Evolutionary conservation across 2,888 invertebrate species (phyloP).

Genomic region (Pseudeuparius sepicola): DNA sequence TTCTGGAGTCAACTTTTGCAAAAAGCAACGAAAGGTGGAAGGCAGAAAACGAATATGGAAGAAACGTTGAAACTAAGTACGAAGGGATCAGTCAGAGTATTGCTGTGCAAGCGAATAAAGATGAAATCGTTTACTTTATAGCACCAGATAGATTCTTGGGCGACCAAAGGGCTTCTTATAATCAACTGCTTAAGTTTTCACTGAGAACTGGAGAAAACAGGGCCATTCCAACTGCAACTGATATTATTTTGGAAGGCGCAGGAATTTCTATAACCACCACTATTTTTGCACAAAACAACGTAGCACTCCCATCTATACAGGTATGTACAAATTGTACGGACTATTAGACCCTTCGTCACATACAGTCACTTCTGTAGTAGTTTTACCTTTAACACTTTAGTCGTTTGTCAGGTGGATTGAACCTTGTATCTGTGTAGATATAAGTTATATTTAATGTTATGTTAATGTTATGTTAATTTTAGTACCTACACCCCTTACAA

Average conservation of each 20-base stretch:
- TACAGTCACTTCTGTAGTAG: no score
- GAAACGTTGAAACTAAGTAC: constrained; percentile 55
- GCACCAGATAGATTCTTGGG: constrained; percentile 69
- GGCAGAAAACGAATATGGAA: constrained; percentile 52
- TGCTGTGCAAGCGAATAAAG: constrained; percentile 57
- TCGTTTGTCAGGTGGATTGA: no score
- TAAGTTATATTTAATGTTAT: no score
- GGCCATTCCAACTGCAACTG: constrained; percentile 72
- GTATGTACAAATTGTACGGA: no score
- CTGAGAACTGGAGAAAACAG: constrained; percentile 77
- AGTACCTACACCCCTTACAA: no score
- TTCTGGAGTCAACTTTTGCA: constrained; percentile 75
- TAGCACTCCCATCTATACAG: constrained; percentile 61
- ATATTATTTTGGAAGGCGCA: constrained; percentile 80
- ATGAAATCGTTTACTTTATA: constrained; percentile 78
- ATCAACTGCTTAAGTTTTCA: constrained; percentile 81
- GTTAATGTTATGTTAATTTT: no score
- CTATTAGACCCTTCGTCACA: no score
- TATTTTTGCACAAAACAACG: constrained; percentile 88
- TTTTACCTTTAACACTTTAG: no score
- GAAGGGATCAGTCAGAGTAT: constrained; percentile 74
- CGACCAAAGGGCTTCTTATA: constrained; percentile 89
- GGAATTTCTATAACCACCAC: constrained; percentile 75
- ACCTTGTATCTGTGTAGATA: no score
- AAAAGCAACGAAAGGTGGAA: constrained; percentile 81